phyloP scores from a whole-genome alignment of 2,113 vertebrate species.

The Corythornis cristatus region DNA sequence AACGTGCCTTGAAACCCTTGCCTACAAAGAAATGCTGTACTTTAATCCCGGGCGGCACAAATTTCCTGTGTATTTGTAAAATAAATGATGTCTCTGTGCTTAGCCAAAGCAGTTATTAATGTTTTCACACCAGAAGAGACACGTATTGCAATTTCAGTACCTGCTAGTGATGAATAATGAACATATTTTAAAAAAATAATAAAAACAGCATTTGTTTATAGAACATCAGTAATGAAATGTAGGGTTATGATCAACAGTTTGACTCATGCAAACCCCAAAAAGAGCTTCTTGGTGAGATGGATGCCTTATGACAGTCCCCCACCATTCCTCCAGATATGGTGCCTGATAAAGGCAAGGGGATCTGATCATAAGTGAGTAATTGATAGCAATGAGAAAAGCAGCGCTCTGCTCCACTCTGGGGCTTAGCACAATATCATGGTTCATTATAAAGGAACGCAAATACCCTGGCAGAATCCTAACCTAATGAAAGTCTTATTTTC shows the following conservation, averaged over 20 bases:
- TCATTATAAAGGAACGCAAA: slow-evolving; percentile 45
- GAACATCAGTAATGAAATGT: fast-evolving
- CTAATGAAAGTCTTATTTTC: slow-evolving; percentile 71
- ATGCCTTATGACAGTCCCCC: background rate
- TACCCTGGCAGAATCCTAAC: slow-evolving; percentile 61
- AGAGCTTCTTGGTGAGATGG: background rate
- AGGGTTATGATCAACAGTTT: background rate
- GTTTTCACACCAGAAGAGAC: slow-evolving; percentile 28
- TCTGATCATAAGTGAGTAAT: background rate
- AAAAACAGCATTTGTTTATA: background rate
- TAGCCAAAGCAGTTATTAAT: slow-evolving; percentile 50
- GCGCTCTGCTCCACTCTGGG: background rate
- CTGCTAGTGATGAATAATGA: slow-evolving; percentile 25
- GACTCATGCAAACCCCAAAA: background rate
- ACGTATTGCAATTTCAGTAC: background rate
- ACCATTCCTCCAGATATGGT: background rate
- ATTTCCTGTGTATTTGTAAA: slow-evolving; percentile 9
- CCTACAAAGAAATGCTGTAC: background rate
- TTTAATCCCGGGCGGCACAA: background rate
- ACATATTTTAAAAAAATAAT: background rate
- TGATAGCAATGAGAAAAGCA: background rate
- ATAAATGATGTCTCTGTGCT: slow-evolving; percentile 9
- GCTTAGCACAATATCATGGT: slow-evolving; percentile 11
- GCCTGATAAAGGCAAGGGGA: background rate
- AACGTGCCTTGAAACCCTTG: background rate